phyloP scores from a whole-genome alignment of 2,113 vertebrate species.

The Pterocles gutturalis region DNA sequence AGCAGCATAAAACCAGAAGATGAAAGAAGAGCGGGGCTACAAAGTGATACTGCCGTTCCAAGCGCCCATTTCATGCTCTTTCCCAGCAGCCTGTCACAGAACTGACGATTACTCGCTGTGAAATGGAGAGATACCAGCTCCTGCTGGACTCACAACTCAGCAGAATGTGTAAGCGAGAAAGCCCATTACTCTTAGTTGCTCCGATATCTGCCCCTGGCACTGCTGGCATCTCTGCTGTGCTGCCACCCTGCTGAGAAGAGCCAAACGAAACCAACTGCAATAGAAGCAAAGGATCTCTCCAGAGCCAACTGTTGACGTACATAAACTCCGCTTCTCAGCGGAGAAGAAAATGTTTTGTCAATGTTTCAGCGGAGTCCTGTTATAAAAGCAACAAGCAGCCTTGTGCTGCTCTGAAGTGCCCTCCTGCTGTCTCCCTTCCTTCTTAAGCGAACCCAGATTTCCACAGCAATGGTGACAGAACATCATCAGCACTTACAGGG shows the following conservation, averaged over 20 bases:
- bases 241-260: background rate
- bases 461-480: background rate
- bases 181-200: background rate
- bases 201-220: background rate
- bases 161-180: background rate
- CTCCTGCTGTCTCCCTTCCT: background rate
- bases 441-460: background rate
- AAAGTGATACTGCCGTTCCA: background rate
- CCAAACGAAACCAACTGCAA: background rate
- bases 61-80: rapidly evolving
- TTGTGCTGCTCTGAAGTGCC: background rate
- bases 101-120: background rate
- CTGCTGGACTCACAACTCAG: background rate
- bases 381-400: background rate
- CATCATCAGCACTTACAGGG: background rate
- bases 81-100: background rate
- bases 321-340: background rate
- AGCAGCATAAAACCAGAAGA: background rate
- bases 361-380: background rate
- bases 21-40: rapidly evolving
- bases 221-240: rapidly evolving
- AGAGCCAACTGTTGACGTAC: background rate
- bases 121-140: background rate
- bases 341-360: background rate
- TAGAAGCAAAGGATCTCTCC: background rate